Evolutionary conservation across 2,113 vertebrate species (phyloP), one percentile per base, ranked within the genome.

Genomic region (Pampusana beccarii): DNA sequence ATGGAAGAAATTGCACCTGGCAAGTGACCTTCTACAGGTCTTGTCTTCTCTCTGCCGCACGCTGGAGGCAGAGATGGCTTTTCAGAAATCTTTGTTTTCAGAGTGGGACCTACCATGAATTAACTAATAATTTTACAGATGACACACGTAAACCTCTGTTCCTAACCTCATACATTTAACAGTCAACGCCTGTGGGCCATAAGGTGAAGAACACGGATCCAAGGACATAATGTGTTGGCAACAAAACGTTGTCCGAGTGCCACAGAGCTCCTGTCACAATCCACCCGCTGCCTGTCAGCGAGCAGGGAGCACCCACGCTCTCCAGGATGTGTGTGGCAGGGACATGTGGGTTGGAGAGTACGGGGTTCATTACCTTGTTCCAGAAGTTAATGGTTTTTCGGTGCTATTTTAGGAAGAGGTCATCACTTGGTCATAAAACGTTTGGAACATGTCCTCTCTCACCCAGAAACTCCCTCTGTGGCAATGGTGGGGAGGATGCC

Each of bases 351-450:
- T 42, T 21, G 26, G 21, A 90, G 19, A 88, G 66, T 4, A 72
- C 48, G 29, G 56, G 7, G 7, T 26, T 72, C 38, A 23, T 24
- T 61, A 83, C 50, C 23, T 70, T 73, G 38, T 77, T 53, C 62
- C 79, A 83, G n/a, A 80, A 92, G 31, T 48, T 46, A 73, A 36
- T 66, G 89, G 72, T 31, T 26, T 80, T 80, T 31, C 21, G n/a
- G n/a, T 64, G 54, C 23, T 83, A 4, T 92, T 93, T 97, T 34
- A 80, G 75, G 54, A 88, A 88, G 31, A 73, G 67, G 74, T 80
- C 66, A 93, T 70, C 90, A 73, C 6, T 25, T 44, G 57, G 66
- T 18, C 54, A 57, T 50, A 69, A 87, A 61, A 65, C 6, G 1
- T 18, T 85, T 82, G 74, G 58, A 87, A 83, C 40, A 20, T 16